A percentile compares a stretch with the other conserved stretches of the same genome.
phyloP scores from a whole-genome alignment of 2,888 invertebrate genomes.

The Troides aeacus region DNA sequence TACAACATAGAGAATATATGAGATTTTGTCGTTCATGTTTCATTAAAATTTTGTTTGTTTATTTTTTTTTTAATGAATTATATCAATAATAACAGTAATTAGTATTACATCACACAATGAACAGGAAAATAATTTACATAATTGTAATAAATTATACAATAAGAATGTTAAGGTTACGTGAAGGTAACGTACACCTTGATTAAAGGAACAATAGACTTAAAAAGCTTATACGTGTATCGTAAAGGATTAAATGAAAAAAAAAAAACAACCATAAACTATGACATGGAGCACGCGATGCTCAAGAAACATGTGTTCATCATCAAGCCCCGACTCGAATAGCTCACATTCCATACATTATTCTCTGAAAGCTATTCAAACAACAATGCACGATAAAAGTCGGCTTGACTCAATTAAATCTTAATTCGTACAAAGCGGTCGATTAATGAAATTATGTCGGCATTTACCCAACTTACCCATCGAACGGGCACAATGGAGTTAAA shows the following conservation, averaged over 20 bases:
- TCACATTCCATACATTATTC: constrained; percentile 65
- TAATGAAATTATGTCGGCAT: constrained; percentile 80
- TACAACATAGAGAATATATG: too few species aligned
- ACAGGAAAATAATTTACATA: too few species aligned
- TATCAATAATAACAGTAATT: too few species aligned
- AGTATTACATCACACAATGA: too few species aligned
- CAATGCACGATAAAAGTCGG: constrained; percentile 59
- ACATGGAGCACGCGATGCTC: constrained; percentile 55
- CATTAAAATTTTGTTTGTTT: too few species aligned
- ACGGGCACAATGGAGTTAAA: constrained; percentile 68
- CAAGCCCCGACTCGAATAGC: constrained; percentile 61
- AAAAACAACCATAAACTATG: constrained; percentile 33
- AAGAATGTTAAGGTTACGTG: too few species aligned
- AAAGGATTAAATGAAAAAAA: constrained; percentile 39
- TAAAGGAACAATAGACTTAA: constrained; percentile 3
- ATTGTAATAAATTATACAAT: too few species aligned
- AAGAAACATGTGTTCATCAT: constrained; percentile 67
- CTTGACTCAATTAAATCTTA: constrained; percentile 79
- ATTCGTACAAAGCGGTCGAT: constrained; percentile 77
- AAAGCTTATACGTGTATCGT: constrained; percentile 28
- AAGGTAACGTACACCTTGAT: background rate
- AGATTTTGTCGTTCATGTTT: too few species aligned
- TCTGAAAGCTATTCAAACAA: constrained; percentile 49
- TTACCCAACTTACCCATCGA: constrained; percentile 74
- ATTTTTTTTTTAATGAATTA: too few species aligned